Evolutionary conservation across 2,888 invertebrate species (phyloP).

Genomic region (Antheraea yamamai): DNA sequence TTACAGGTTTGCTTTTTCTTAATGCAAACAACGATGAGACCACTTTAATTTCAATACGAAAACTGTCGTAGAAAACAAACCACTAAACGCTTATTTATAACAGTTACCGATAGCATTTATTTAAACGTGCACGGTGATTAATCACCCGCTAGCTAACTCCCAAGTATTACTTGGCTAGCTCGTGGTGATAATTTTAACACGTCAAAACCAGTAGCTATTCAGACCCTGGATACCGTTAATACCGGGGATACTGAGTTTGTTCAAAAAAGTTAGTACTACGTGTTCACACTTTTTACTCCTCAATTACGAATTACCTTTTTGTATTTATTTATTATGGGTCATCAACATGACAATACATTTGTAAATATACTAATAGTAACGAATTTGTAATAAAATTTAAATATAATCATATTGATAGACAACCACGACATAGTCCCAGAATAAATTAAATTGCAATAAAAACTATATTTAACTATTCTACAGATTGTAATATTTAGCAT

Average conservation of each 20-base stretch:
- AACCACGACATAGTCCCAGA: no score
- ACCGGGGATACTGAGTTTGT: slow-evolving; percentile 61
- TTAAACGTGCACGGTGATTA: slow-evolving; percentile 16
- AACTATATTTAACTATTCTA: no score
- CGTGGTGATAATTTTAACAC: slow-evolving; percentile 59
- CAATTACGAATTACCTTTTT: neutral
- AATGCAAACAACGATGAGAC: neutral
- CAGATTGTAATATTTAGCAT: no score
- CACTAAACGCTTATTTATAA: neutral
- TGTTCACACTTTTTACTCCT: slow-evolving; percentile 26
- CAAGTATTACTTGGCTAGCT: slow-evolving; percentile 21
- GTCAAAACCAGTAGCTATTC: slow-evolving; percentile 75
- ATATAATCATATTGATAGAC: no score
- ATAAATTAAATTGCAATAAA: no score
- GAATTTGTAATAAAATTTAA: no score
- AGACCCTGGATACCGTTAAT: slow-evolving; percentile 69
- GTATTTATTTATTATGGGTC: no score
- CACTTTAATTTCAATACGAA: neutral
- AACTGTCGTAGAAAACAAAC: neutral
- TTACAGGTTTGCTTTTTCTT: no score
- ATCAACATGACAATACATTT: no score
- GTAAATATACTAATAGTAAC: no score
- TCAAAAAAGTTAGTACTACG: slow-evolving; percentile 34
- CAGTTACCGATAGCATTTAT: neutral
- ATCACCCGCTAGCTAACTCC: slow-evolving; percentile 16